Base-by-base conservation (phyloP, 2,888 invertebrate species). In the Ophioninae sp. region DNA sequence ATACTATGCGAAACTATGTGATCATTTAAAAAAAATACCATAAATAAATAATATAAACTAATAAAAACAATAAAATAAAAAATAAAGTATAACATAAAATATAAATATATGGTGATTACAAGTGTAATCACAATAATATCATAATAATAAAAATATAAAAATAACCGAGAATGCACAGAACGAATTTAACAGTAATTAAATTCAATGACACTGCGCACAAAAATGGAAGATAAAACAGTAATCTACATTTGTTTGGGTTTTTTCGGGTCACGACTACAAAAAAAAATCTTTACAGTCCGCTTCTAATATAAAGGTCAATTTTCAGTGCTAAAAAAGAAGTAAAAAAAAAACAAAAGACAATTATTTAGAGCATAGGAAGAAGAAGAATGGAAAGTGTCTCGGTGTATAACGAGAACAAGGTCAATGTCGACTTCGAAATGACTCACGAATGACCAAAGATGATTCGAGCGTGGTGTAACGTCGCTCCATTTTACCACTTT, bases 401-500 rank as follows among this genome's bases (percentile, higher is more conserved):
- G 23, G 23, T 50, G 6, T 13, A 13, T 23, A 56, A n/a, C n/a
- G 23, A 21, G 50, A 13, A 61, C 13, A 23, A 61, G 61, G 72
- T 73, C 61, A 44, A 70, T 23, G 70, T 57, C 57, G 68, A 39
- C 39, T 37, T 39, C 37, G 65, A 73, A 41, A 61, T 41, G 61
- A 21, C 59, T 72, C 59, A 59, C 10, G n/a, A 20, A 2, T 72
- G 41, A 17, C 50, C 50, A 17, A 50, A 50, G 17, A 50, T 17
- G 50, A 37, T 41, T 39, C 23, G 20, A n/a, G 6, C n/a, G 39
- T 37, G 39, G 39, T 39, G 39, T 17, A 20, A 39, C 65, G 39
- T 65, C 65, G 65, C 17, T 65, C 50, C 50, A 50, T 50, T 50
- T 50, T 17, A 17, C 41, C 23, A 73, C 72, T 73, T 73, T 73